These are phyloP conservation scores for Muntiacus reevesi DNA, from an alignment of 2,113 vertebrate genomes.

Conservation along the genomic window DNA sequence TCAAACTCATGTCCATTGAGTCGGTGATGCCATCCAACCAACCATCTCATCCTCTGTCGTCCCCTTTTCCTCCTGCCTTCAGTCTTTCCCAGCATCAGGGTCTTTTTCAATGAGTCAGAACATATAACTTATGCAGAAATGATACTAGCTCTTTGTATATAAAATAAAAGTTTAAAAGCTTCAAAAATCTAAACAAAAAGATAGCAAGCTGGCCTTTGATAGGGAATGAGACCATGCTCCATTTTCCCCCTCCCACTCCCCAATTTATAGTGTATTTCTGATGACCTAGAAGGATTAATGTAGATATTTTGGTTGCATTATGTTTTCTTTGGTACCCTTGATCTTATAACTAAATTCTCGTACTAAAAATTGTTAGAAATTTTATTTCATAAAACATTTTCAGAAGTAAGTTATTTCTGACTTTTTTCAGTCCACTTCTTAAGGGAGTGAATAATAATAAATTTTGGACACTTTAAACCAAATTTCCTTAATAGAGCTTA, in stretches of 20 bases:
- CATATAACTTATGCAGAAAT: not conserved
- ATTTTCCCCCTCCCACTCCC: not conserved
- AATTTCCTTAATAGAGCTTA: constrained; percentile 88
- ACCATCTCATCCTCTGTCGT: not conserved
- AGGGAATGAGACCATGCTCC: not conserved
- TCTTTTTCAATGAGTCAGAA: not conserved
- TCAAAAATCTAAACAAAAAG: not conserved
- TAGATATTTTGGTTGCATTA: not conserved
- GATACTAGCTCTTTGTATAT: not conserved
- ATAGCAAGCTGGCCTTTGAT: not conserved
- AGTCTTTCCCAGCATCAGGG: not conserved
- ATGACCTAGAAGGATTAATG: not conserved
- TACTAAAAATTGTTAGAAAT: not conserved
- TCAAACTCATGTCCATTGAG: not conserved
- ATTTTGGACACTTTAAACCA: constrained; percentile 8
- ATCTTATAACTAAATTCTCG: not conserved
- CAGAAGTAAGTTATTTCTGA: not conserved
- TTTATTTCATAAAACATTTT: constrained; percentile 26
- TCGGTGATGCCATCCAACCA: not conserved
- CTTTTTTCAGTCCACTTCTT: not conserved
- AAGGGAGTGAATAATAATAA: not conserved
- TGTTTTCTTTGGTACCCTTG: not conserved
- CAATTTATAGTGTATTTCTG: not conserved
- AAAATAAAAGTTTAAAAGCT: not conserved
- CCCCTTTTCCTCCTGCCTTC: not conserved